Conservation (phyloP, 2,113 vertebrate species). For the Nycticorax nycticorax region DNA sequence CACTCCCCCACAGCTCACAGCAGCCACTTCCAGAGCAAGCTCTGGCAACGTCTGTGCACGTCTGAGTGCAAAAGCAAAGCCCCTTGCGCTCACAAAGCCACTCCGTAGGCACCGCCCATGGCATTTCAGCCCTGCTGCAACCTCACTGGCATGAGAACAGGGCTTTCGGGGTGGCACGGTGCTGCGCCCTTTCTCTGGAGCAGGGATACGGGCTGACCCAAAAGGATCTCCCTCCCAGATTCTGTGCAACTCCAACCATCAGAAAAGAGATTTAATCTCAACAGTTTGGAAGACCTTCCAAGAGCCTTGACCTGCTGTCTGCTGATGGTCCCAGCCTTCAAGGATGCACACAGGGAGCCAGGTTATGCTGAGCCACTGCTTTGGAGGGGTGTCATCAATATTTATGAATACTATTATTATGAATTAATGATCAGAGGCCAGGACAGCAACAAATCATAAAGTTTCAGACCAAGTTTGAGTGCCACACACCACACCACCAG, state of each 20-base stretch:
- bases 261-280: background rate
- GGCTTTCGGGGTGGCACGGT: background rate
- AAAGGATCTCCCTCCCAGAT: background rate
- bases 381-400: too few relatives aligned
- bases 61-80: background rate
- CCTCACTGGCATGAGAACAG: background rate
- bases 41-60: background rate
- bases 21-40: background rate
- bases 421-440: background rate
- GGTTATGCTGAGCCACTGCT: background rate
- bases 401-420: background rate
- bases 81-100: background rate
- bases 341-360: background rate
- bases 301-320: background rate
- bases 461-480: background rate
- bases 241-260: background rate
- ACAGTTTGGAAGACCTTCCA: background rate
- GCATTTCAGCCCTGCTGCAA: background rate
- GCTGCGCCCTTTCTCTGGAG: background rate
- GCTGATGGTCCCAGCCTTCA: background rate
- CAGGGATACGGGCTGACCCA: background rate
- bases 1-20: background rate
- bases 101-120: background rate
- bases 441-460: background rate
- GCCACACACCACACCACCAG: background rate